These are phyloP conservation scores for Parotia lawesii DNA, from an alignment of 2,113 vertebrate species.

Conservation along the genomic window DNA sequence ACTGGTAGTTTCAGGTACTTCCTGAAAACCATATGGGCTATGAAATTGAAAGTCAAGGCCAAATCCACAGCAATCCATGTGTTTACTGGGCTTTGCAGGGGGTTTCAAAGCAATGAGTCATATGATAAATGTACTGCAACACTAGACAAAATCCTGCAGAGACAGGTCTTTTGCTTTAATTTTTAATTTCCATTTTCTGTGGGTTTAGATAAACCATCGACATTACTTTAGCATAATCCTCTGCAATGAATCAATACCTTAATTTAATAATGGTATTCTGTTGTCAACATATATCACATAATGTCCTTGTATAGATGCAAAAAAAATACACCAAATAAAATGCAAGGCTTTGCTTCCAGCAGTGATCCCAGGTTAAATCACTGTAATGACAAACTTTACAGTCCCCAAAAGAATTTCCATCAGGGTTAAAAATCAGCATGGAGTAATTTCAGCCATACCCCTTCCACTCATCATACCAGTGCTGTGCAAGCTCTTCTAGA, in stretches of 20 bases:
- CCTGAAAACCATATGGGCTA: not conserved
- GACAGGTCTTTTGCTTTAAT: slow-evolving; percentile 45
- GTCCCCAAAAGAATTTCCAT: not conserved
- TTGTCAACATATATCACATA: slow-evolving; percentile 48
- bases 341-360: not conserved
- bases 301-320: not conserved
- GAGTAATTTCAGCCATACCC: not conserved
- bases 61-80: not conserved
- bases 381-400: not conserved
- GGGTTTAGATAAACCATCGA: slow-evolving; percentile 31
- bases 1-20: not conserved
- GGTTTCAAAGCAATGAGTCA: slow-evolving; percentile 32
- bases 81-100: not conserved
- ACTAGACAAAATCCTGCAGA: not conserved
- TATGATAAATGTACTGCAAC: slow-evolving; percentile 8
- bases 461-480: not conserved
- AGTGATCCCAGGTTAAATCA: not conserved
- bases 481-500: not conserved
- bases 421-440: not conserved
- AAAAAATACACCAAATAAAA: not conserved
- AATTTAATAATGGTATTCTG: slow-evolving; percentile 51
- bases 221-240: slow-evolving; percentile 35
- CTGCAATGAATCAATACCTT: slow-evolving; percentile 39
- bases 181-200: slow-evolving; percentile 61
- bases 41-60: not conserved